A percentile compares a stretch with the other conserved stretches of the same genome.
phyloP scores from a whole-genome alignment of 2,888 invertebrate genomes.

The Unio delphinus region DNA sequence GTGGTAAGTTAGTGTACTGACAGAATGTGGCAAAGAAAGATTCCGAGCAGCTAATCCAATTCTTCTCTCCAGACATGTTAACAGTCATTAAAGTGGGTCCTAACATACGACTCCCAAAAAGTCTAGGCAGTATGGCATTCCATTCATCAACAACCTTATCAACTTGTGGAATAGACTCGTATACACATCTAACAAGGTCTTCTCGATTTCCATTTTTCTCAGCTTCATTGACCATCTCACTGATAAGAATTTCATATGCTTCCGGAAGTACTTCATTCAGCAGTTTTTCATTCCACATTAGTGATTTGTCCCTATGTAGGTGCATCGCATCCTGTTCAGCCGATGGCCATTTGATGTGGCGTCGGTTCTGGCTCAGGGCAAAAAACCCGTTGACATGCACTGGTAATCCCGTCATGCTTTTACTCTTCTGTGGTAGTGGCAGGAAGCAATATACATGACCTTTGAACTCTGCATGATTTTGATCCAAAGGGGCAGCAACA shows the following conservation, averaged over 20 bases:
- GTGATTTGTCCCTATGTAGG: slow-evolving; percentile 38
- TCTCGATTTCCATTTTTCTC: slow-evolving; percentile 8
- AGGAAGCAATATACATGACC: slow-evolving; percentile 66
- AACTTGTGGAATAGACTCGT: slow-evolving; percentile 20
- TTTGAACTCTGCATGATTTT: slow-evolving; percentile 5
- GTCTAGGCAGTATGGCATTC: background rate
- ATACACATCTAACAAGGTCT: slow-evolving; percentile 11
- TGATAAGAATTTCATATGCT: slow-evolving; percentile 37
- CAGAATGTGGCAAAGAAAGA: too few relatives aligned
- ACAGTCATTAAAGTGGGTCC: too few relatives aligned
- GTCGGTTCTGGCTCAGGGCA: slow-evolving; percentile 59
- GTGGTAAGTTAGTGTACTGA: too few relatives aligned
- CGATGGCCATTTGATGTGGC: slow-evolving; percentile 64
- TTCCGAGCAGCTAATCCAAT: too few relatives aligned
- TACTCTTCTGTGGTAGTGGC: slow-evolving; percentile 55
- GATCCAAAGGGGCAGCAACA: too few relatives aligned
- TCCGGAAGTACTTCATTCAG: slow-evolving; percentile 51
- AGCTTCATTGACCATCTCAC: slow-evolving; percentile 17
- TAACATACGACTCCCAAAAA: too few relatives aligned
- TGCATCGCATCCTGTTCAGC: slow-evolving; percentile 26
- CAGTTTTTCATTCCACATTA: slow-evolving; percentile 59
- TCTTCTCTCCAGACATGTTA: too few relatives aligned
- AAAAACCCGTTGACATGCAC: slow-evolving; percentile 65
- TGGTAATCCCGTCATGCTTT: slow-evolving; percentile 58
- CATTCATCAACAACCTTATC: slow-evolving; percentile 21